These are phyloP conservation scores for Pipistrellus pipistrellus DNA, from an alignment of 2,797 vertebrate genomes.

Conservation along the genomic window DNA sequence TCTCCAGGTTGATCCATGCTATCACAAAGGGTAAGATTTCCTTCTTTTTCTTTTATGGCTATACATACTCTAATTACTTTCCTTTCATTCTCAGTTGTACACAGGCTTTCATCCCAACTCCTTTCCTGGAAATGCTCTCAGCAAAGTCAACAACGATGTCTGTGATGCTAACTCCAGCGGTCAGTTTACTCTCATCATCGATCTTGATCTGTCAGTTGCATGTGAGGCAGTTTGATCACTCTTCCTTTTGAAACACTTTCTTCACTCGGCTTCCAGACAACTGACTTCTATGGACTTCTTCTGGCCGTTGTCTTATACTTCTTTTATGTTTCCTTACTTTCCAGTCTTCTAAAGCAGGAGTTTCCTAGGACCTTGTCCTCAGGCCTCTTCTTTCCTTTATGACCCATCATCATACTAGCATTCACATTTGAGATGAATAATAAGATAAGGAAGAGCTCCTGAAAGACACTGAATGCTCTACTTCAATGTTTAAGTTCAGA, in stretches of 20 bases:
- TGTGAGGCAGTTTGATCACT: conserved; percentile 53
- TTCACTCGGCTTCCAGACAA: conserved; percentile 17
- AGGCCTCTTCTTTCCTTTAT: not conserved
- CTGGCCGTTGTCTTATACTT: conserved; percentile 30
- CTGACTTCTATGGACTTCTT: conserved; percentile 24
- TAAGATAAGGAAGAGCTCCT: not conserved
- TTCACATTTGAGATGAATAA: conserved; percentile 35
- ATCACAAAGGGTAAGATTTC: not conserved
- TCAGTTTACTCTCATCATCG: conserved; percentile 36
- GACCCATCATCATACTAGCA: not conserved
- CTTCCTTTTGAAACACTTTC: conserved; percentile 29
- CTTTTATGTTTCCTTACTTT: conserved; percentile 51
- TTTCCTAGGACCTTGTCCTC: not conserved
- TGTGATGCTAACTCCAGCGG: not conserved
- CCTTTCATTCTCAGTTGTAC: not conserved
- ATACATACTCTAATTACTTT: not conserved
- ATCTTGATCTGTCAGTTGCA: conserved; percentile 13
- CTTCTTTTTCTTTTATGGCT: not conserved
- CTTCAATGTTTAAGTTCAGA: not conserved
- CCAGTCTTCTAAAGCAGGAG: not conserved
- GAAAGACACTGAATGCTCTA: not conserved
- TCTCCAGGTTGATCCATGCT: not conserved
- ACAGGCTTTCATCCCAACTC: conserved; percentile 41
- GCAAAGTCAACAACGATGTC: not conserved
- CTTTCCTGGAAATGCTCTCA: conserved; percentile 44